These are phyloP conservation scores for Tetragonula clypearis DNA, from an alignment of 1,140 invertebrate species.

Conservation along the genomic window DNA sequence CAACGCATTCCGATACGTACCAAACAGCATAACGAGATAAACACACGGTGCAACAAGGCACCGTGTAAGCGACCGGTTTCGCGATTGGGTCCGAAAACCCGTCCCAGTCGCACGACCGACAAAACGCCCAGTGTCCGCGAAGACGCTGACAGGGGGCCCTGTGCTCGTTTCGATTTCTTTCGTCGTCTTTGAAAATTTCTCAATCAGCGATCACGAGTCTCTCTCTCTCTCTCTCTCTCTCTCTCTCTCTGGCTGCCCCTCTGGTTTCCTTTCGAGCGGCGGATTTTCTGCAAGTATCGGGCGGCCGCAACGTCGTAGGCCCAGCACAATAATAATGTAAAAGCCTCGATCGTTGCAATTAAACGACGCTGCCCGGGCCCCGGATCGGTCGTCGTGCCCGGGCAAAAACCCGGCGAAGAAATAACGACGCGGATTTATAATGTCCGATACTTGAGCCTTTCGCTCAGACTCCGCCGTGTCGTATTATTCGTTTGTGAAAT, in stretches of 20 bases:
- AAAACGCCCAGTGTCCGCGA: conserved; percentile 12
- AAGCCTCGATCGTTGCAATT: conserved; percentile 49
- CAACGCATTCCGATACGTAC: no score
- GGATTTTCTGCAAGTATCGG: conserved; percentile 38
- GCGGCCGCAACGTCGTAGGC: neutral
- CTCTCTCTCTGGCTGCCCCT: no score
- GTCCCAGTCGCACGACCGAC: conserved; percentile 31
- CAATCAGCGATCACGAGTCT: conserved; percentile 14
- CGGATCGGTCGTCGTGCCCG: neutral
- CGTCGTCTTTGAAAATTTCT: conserved; percentile 48
- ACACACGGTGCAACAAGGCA: no score
- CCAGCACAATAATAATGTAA: conserved; percentile 3
- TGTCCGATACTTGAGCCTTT: conserved; percentile 47
- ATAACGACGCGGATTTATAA: conserved; percentile 53
- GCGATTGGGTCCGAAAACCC: neutral
- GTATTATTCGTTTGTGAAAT: conserved; percentile 56
- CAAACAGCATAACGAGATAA: neutral
- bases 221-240: no score
- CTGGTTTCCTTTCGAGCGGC: conserved; percentile 32
- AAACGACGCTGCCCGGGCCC: conserved; percentile 30
- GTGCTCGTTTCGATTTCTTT: conserved; percentile 23
- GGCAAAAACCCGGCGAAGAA: conserved; percentile 52
- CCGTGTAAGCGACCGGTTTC: neutral
- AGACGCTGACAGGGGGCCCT: neutral
- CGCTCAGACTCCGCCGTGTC: conserved; percentile 34